Percentiles rank a stretch among this genome's conserved stretches.
Evolutionary conservation across 1,140 invertebrate species (phyloP).

Genomic region (Lysiphlebus fabarum): DNA sequence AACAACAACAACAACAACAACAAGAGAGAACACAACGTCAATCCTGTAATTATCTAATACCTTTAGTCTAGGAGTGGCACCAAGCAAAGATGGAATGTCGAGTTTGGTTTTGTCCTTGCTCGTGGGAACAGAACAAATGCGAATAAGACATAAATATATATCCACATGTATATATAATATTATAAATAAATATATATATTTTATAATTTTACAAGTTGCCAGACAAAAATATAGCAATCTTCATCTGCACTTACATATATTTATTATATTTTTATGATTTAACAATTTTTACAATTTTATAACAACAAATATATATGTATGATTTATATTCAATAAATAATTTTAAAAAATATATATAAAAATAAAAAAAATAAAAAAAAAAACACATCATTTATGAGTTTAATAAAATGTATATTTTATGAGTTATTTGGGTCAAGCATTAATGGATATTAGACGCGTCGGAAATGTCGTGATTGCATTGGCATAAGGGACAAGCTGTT

Average conservation of each 20-base stretch:
- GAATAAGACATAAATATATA: slow-evolving; percentile 19
- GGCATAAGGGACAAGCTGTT: not conserved
- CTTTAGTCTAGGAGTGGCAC: slow-evolving; percentile 32
- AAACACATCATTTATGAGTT: too few relatives aligned
- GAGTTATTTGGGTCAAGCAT: slow-evolving; percentile 20
- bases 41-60: slow-evolving; percentile 39
- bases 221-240: too few relatives aligned
- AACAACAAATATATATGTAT: too few relatives aligned
- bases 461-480: slow-evolving; percentile 12
- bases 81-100: slow-evolving; percentile 30
- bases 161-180: slow-evolving; percentile 7
- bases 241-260: too few relatives aligned
- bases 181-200: slow-evolving; percentile 1
- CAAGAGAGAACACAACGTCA: slow-evolving; percentile 32
- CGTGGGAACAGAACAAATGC: slow-evolving; percentile 37
- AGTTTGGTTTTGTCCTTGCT: slow-evolving; percentile 35
- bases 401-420: too few relatives aligned
- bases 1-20: slow-evolving; percentile 1
- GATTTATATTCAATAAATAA: too few relatives aligned
- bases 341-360: too few relatives aligned
- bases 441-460: slow-evolving; percentile 20
- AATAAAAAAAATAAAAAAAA: too few relatives aligned
- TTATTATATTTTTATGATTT: too few relatives aligned
- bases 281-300: too few relatives aligned
- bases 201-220: too few relatives aligned